These are phyloP conservation scores for Drosophila nannoptera DNA, from an alignment of 1,140 invertebrate species.

Conservation along the genomic window DNA sequence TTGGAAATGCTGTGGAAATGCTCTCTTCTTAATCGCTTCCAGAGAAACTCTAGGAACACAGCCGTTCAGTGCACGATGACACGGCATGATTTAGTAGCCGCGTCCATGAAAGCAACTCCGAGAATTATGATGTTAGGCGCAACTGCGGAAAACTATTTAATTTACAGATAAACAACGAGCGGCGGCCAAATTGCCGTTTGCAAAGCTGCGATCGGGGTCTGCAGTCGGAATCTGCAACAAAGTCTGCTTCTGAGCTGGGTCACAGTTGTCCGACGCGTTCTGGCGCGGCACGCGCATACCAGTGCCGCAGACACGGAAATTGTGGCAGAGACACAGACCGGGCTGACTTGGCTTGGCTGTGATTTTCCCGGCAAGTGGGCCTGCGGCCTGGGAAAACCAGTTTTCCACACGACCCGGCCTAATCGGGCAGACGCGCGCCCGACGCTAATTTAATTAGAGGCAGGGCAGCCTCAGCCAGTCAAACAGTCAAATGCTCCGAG, in stretches of 20 bases:
- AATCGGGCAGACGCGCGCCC: slow-evolving; percentile 60
- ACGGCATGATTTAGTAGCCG: slow-evolving; percentile 58
- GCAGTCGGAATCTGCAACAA: slow-evolving; percentile 29
- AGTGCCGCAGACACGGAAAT: slow-evolving; percentile 22
- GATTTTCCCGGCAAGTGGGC: slow-evolving; percentile 45
- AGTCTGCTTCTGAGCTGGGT: slow-evolving; percentile 43
- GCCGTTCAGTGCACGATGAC: slow-evolving; percentile 38
- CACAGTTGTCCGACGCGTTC: slow-evolving; percentile 70
- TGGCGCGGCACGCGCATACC: slow-evolving; percentile 70
- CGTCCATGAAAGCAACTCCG: slow-evolving; percentile 29
- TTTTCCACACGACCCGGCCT: slow-evolving; percentile 54
- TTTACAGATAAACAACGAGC: slow-evolving; percentile 57
- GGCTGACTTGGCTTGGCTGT: slow-evolving; percentile 9
- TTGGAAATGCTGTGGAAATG: neutral
- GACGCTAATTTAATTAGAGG: slow-evolving; percentile 69
- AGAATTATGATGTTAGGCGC: slow-evolving; percentile 71
- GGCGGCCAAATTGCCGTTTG: slow-evolving; percentile 48
- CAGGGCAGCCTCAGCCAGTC: slow-evolving; percentile 20
- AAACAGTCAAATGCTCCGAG: slow-evolving; percentile 21
- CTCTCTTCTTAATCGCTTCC: slow-evolving; percentile 4
- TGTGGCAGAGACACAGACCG: slow-evolving; percentile 13
- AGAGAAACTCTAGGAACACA: slow-evolving; percentile 1
- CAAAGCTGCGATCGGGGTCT: slow-evolving; percentile 27
- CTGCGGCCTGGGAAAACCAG: slow-evolving; percentile 49
- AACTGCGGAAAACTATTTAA: slow-evolving; percentile 64